A percentile compares a stretch with the other conserved stretches of the same genome.
Evolutionary conservation across 2,888 invertebrate genomes (phyloP).

Genomic region (Pterostichus niger): DNA sequence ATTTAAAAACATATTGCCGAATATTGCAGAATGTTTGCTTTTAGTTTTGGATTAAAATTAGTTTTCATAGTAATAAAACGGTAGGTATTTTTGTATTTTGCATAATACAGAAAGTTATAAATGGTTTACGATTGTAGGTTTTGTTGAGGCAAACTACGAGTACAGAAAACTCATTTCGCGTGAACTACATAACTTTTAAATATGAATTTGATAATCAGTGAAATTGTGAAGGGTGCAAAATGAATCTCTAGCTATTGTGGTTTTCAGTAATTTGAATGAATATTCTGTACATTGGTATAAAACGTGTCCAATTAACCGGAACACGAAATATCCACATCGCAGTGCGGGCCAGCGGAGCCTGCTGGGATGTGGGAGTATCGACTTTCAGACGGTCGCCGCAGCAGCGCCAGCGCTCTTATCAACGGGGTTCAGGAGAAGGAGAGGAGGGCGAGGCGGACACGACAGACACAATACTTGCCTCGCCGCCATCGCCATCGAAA

Average conservation of each 20-base stretch:
- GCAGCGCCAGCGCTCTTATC: background rate
- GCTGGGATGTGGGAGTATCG: constrained; percentile 39
- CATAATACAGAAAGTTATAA: too few relatives aligned
- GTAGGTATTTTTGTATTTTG: background rate
- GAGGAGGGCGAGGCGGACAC: background rate
- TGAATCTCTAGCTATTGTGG: constrained; percentile 26
- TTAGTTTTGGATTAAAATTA: too few relatives aligned
- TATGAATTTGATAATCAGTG: constrained; percentile 9
- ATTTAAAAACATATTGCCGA: too few relatives aligned
- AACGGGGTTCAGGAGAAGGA: background rate
- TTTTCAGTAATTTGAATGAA: constrained; percentile 26
- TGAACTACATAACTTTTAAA: constrained; percentile 1
- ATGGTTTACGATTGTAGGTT: too few relatives aligned
- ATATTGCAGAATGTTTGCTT: too few relatives aligned
- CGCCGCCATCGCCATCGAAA: constrained; percentile 31
- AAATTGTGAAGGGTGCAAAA: constrained; percentile 23
- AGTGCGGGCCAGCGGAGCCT: background rate
- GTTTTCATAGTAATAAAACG: too few relatives aligned
- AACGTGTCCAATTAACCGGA: constrained; percentile 52
- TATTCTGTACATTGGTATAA: constrained; percentile 38
- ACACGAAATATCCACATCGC: constrained; percentile 31
- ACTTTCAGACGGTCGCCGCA: constrained; percentile 14
- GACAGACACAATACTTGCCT: constrained; percentile 1
- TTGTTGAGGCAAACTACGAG: background rate
- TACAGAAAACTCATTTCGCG: background rate